Conservation (phyloP, 1,140 invertebrate species). For the Macrobrachium nipponense region DNA sequence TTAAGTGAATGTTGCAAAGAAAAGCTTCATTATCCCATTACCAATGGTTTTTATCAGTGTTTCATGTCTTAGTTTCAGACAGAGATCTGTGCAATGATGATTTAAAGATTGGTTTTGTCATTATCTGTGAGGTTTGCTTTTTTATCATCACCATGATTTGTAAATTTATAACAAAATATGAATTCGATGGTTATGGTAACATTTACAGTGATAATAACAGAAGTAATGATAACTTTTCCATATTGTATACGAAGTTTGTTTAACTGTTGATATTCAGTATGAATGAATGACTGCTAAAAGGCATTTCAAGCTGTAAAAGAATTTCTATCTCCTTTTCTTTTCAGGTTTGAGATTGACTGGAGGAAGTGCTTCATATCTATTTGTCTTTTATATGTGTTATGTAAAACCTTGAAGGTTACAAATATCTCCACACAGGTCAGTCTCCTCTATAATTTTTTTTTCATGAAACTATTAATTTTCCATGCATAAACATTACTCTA, state of each 20-base stretch:
- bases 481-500: not conserved
- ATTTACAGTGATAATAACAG: not conserved
- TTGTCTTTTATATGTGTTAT: constrained; percentile 42
- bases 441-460: not conserved
- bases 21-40: no score
- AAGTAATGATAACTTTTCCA: not conserved
- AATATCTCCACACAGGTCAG: constrained; percentile 45
- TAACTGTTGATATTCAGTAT: no score
- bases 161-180: no score
- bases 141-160: no score
- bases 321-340: not conserved
- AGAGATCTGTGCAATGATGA: not conserved
- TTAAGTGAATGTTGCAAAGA: no score
- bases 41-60: no score
- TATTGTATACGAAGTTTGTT: no score
- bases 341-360: constrained; percentile 55
- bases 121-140: no score
- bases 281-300: no score
- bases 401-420: constrained; percentile 39
- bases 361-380: constrained; percentile 44
- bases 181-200: not conserved
- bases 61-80: no score
- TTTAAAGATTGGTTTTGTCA: not conserved
- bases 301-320: not conserved
- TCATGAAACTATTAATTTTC: not conserved